These are phyloP conservation scores for Hypomesus transpacificus DNA, from an alignment of 2,113 vertebrate genomes.

Conservation along the genomic window DNA sequence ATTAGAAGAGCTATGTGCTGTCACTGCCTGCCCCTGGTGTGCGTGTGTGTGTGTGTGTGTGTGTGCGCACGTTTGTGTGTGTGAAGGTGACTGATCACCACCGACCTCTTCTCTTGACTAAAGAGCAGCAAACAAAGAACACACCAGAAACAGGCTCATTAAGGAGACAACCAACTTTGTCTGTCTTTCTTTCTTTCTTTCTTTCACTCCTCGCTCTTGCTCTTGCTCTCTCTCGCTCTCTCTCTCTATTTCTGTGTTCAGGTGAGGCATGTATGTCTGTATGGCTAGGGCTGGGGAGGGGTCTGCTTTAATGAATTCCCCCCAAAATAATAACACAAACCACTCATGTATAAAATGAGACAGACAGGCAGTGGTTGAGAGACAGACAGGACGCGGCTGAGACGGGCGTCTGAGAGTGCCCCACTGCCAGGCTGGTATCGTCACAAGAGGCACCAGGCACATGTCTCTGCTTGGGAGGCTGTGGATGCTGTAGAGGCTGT, in stretches of 20 bases:
- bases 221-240: not conserved
- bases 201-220: not conserved
- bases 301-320: too few relatives aligned
- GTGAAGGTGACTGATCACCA: conserved; percentile 69
- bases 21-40: conserved; percentile 64
- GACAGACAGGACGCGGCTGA: too few relatives aligned
- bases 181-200: conserved; percentile 19
- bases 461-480: too few relatives aligned
- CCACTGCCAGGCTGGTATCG: too few relatives aligned
- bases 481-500: not conserved
- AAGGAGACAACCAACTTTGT: conserved; percentile 53
- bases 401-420: too few relatives aligned
- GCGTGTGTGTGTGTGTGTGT: conserved; percentile 61
- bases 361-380: too few relatives aligned
- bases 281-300: too few relatives aligned
- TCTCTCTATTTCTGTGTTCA: too few relatives aligned
- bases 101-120: conserved; percentile 63
- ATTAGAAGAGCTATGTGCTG: conserved; percentile 62
- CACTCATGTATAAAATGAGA: too few relatives aligned
- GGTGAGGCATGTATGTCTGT: too few relatives aligned
- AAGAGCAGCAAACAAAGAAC: conserved; percentile 71
- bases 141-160: conserved; percentile 66
- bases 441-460: too few relatives aligned
- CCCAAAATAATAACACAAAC: too few relatives aligned
- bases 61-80: conserved; percentile 57